Base-by-base conservation (phyloP, 1,140 invertebrate species). In the Aphelinus certus region DNA sequence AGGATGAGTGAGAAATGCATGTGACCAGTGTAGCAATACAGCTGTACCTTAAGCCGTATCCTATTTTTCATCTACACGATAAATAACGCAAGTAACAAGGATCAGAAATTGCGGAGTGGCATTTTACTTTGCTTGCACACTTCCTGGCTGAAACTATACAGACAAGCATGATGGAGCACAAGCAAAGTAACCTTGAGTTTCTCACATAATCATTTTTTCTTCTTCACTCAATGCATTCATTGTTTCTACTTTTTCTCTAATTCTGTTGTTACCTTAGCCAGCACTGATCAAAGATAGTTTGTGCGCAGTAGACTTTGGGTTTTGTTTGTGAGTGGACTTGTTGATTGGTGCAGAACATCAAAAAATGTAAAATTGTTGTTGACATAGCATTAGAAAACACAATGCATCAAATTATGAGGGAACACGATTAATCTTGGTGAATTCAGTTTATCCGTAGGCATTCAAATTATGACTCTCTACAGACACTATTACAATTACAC, bases 151-250 rank as follows among this genome's bases (percentile, higher is more conserved):
- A 64, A 6, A 26, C 43, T 48, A 26, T 49, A 5, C 3, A 72
- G 26, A 61, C 10, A 60, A 45, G 62, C 70, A 57, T 65, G 60
- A 71, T 71, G 64, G 48, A 57, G 49, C 62, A 65, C n/a, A 2
- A 49, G 5, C n/a, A 63, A 61, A 55, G n/a, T 61, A 63, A 45
- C 58, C 72, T 74, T 74, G 57, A 56, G 10, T 62, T 68, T 49
- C 53, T 58, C 62, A 26, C 60, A 6, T 7, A 67, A 10, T n/a
- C 58, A 58, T 49, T 73, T 67, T 61, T 66, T 10, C 49, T 51
- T 48, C 49, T 10, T 9, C 7, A 55, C 43, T 4, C 53, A 65
- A 43, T 62, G 48, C 51, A 5, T n/a, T 5, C 4, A 57, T 56
- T 61, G 47, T 48, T 51, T 73, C 46, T 45, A 62, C 7, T 73